Conservation (phyloP, 2,888 invertebrate genomes). For the Zaprionus bogoriensis region DNA sequence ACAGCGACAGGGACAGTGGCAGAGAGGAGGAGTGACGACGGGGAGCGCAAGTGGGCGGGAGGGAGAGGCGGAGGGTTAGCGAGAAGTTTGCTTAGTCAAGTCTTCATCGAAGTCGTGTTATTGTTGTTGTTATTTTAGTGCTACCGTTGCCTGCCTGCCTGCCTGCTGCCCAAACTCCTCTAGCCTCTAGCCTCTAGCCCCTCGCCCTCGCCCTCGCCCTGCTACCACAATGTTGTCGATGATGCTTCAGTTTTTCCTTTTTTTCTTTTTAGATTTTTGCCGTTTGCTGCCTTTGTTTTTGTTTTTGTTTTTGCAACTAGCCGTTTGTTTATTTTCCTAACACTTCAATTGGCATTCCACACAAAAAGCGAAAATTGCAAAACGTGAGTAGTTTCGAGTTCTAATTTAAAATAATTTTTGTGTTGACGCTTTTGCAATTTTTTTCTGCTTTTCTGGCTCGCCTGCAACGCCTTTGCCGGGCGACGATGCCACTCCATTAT, state of each 20-base stretch:
- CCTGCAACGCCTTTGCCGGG: slow-evolving; percentile 14
- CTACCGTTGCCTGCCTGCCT: slow-evolving; percentile 60
- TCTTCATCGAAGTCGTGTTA: slow-evolving; percentile 68
- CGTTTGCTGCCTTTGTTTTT: slow-evolving; percentile 15
- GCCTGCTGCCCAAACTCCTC: slow-evolving; percentile 7
- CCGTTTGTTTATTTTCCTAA: slow-evolving; percentile 78
- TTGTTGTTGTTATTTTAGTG: slow-evolving; percentile 76
- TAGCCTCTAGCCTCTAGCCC: no score
- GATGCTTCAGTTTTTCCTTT: slow-evolving; percentile 70
- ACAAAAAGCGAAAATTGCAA: slow-evolving; percentile 78
- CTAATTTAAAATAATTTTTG: slow-evolving; percentile 79
- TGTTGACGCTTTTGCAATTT: slow-evolving; percentile 78
- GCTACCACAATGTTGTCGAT: slow-evolving; percentile 50
- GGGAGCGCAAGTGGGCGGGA: no score
- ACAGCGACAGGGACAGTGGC: background rate
- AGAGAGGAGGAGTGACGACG: background rate
- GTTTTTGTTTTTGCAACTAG: slow-evolving; percentile 64
- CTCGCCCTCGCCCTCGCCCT: slow-evolving; percentile 12
- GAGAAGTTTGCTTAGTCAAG: slow-evolving; percentile 39
- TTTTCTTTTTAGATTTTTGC: slow-evolving; percentile 7
- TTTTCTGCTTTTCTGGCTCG: slow-evolving; percentile 18
- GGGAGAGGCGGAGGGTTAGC: slow-evolving; percentile 1
- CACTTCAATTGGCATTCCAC: slow-evolving; percentile 79
- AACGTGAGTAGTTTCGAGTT: slow-evolving; percentile 79
- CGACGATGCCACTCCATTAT: slow-evolving; percentile 36